phyloP scores from a whole-genome alignment of 1,140 invertebrate species.

The Macrostomum lignano region DNA sequence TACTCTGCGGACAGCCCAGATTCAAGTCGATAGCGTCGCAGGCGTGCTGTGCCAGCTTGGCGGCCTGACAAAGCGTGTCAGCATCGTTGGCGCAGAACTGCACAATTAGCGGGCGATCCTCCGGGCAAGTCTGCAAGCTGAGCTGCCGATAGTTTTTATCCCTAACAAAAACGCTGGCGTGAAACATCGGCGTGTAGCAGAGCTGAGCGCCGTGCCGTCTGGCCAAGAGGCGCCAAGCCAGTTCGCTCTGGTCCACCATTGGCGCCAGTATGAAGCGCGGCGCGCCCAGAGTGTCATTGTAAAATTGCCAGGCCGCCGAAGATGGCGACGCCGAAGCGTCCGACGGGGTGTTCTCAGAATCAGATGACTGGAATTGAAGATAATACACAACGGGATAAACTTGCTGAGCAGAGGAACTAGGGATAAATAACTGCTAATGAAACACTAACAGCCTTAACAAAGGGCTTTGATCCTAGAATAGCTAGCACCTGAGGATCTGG shows the following conservation, averaged over 20 bases:
- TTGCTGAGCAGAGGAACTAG: no score
- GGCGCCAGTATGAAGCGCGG: constrained; percentile 58
- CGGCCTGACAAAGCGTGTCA: constrained; percentile 52
- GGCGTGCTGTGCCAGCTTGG: constrained; percentile 45
- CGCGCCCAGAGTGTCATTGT: no score
- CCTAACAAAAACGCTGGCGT: constrained; percentile 41
- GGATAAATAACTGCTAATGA: no score
- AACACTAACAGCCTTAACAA: no score
- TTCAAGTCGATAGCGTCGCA: constrained; percentile 95
- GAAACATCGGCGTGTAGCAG: constrained; percentile 56
- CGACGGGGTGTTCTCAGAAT: no score
- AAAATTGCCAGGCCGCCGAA: no score
- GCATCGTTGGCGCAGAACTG: no score
- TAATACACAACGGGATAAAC: no score
- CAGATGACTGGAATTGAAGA: no score
- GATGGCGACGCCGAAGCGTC: no score
- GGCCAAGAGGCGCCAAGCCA: constrained; percentile 61
- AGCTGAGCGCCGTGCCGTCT: constrained; percentile 48
- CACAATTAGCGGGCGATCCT: constrained; percentile 76
- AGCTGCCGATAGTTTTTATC: constrained; percentile 56
- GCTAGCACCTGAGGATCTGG: no score
- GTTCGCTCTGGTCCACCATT: constrained; percentile 87
- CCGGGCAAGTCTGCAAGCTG: constrained; percentile 43
- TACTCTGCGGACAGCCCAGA: constrained; percentile 76
- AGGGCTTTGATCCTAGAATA: no score